A percentile compares a stretch with the other conserved stretches of the same genome.
Evolutionary conservation across 2,113 vertebrate species (phyloP).

Genomic region (Stigmatopora argus): DNA sequence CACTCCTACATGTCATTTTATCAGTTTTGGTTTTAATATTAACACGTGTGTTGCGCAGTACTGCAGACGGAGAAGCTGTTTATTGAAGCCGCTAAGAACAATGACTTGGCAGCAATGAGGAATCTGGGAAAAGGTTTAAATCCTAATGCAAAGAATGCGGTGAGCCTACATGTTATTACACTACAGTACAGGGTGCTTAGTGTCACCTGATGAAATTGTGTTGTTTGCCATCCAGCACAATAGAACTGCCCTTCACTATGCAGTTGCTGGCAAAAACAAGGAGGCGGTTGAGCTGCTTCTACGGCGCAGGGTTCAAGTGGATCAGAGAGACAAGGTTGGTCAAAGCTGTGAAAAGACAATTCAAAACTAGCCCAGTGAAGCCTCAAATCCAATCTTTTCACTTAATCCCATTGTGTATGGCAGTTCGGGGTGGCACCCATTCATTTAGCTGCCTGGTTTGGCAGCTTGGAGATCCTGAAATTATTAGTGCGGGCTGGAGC

Average conservation of each 20-base stretch:
- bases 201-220: neutral
- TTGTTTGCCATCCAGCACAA: conserved; percentile 65
- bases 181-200: neutral
- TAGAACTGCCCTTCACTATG: conserved; percentile 82
- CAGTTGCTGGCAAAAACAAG: conserved; percentile 72
- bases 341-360: neutral
- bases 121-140: conserved; percentile 71
- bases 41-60: conserved; percentile 60
- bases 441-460: conserved; percentile 87
- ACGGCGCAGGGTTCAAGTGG: conserved; percentile 79
- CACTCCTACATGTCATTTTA: neutral
- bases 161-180: conserved; percentile 54
- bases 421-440: conserved; percentile 81
- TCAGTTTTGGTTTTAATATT: neutral
- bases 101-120: conserved; percentile 78
- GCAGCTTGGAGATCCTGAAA: conserved; percentile 78
- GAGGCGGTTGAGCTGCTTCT: conserved; percentile 79
- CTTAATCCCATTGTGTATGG: conserved; percentile 4
- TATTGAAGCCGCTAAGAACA: conserved; percentile 80
- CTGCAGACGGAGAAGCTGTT: conserved; percentile 78
- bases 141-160: conserved; percentile 77
- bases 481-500: conserved; percentile 82
- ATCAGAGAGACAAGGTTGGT: conserved; percentile 81
- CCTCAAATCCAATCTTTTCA: neutral
- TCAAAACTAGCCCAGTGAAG: neutral